Conservation (phyloP, 2,797 vertebrate species). For the Phoebastria nigripes region DNA sequence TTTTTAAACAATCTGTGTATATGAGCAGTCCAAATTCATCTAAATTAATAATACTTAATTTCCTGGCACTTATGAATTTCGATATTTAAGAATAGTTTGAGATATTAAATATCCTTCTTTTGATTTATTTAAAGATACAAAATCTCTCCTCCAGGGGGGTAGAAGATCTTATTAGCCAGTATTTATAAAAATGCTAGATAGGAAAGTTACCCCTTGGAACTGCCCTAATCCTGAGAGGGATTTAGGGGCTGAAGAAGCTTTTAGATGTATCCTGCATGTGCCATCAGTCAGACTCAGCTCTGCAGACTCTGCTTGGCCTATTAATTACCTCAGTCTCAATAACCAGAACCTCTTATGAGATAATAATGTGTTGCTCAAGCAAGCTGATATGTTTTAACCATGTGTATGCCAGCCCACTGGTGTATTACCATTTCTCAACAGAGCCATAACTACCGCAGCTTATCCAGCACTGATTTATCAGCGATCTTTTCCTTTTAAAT, state of each 20-base stretch:
- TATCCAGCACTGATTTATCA: not conserved
- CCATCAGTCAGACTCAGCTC: not conserved
- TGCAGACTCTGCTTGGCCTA: not conserved
- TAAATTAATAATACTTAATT: not conserved
- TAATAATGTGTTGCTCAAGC: not conserved
- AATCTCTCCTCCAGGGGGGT: not conserved
- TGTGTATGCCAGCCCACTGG: not conserved
- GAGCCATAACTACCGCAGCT: not conserved
- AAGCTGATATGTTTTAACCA: conserved; percentile 4
- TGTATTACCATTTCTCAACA: not conserved
- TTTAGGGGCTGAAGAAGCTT: not conserved
- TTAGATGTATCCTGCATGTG: not conserved
- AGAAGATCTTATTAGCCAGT: not conserved
- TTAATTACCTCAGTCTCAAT: conserved; percentile 7
- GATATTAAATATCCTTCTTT: not conserved
- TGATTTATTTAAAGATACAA: conserved; percentile 8
- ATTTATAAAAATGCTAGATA: conserved; percentile 6
- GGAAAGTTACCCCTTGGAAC: not conserved
- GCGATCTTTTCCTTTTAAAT: not conserved
- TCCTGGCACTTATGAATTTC: not conserved
- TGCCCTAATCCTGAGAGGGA: not conserved
- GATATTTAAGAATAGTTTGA: not conserved
- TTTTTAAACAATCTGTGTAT: not conserved
- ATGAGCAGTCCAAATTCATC: not conserved
- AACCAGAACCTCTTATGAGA: not conserved